A percentile compares a stretch with the other conserved stretches of the same genome.
These are phyloP conservation scores for Catocala fraxini DNA, from an alignment of 2,888 invertebrate species.

Conservation along the genomic window DNA sequence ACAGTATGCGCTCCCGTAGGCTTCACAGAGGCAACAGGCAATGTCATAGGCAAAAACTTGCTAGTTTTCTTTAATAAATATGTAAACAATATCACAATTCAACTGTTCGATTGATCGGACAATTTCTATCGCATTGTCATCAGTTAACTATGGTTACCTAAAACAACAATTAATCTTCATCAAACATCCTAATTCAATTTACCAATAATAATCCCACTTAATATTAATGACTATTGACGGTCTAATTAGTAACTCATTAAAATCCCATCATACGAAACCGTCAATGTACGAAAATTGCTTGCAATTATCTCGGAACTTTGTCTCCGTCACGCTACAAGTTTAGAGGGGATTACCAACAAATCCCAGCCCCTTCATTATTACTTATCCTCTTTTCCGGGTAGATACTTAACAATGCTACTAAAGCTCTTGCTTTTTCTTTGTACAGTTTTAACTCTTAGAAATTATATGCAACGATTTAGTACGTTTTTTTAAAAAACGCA, in stretches of 20 bases:
- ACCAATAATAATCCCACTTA: neutral
- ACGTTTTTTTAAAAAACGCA: too few relatives aligned
- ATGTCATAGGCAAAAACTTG: too few relatives aligned
- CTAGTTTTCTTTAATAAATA: too few relatives aligned
- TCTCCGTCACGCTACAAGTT: constrained; percentile 9
- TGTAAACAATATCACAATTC: too few relatives aligned
- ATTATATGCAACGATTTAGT: too few relatives aligned
- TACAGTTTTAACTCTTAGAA: too few relatives aligned
- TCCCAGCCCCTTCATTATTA: constrained; percentile 19
- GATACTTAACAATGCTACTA: constrained; percentile 13
- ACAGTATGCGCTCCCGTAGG: too few relatives aligned
- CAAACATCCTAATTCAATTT: neutral
- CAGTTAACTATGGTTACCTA: neutral
- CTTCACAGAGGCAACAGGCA: too few relatives aligned
- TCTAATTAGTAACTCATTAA: constrained; percentile 17
- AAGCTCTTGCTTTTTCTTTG: neutral
- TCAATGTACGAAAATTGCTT: constrained; percentile 14
- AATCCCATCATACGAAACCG: constrained; percentile 5
- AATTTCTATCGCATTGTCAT: too few relatives aligned
- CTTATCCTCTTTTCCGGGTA: constrained; percentile 14
- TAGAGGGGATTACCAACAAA: constrained; percentile 15
- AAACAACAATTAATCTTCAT: neutral
- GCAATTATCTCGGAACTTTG: constrained; percentile 19
- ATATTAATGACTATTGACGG: constrained; percentile 1
- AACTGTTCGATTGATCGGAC: too few relatives aligned